Percentiles rank a stretch among this genome's conserved stretches.
phyloP scores from a whole-genome alignment of 30 jellyfish, hydroid and myxozoan genomes.

The Calvadosia cruxmelitensis region DNA sequence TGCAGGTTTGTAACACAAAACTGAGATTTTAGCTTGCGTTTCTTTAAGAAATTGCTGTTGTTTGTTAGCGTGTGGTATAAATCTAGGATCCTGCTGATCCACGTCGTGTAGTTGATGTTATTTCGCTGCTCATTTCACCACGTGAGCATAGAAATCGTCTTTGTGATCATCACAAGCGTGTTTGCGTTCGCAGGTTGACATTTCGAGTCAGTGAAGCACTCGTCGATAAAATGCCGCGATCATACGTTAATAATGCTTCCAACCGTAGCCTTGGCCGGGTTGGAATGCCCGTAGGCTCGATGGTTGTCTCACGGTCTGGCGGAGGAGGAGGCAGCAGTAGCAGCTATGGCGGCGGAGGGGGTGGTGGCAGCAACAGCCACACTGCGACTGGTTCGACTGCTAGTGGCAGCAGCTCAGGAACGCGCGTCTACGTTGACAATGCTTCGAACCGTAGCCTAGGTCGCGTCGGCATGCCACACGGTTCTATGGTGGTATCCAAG shows the following conservation, averaged over 20 bases:
- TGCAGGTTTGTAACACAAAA: too few species aligned
- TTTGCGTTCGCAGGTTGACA: too few species aligned
- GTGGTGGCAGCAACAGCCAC: neutral
- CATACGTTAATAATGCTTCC: neutral
- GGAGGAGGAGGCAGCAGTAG: neutral
- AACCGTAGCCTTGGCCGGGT: neutral
- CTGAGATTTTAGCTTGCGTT: too few species aligned
- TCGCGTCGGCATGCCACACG: neutral
- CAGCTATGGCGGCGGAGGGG: neutral
- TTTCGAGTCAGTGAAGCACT: too few species aligned
- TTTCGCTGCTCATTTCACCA: too few species aligned
- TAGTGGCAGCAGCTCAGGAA: neutral
- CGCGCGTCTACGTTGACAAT: neutral
- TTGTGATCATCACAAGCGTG: too few species aligned
- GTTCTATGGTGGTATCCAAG: neutral
- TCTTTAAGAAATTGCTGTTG: too few species aligned
- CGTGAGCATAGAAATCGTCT: too few species aligned
- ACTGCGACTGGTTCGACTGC: neutral
- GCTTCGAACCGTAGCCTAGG: neutral
- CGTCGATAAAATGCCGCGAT: neutral
- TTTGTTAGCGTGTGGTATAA: too few species aligned
- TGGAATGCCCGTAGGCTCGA: neutral
- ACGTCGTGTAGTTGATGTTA: too few species aligned
- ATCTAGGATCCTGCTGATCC: too few species aligned
- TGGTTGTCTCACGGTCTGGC: neutral